Conservation (phyloP, 2,797 vertebrate genomes). For the Coregonus ussuriensis region DNA sequence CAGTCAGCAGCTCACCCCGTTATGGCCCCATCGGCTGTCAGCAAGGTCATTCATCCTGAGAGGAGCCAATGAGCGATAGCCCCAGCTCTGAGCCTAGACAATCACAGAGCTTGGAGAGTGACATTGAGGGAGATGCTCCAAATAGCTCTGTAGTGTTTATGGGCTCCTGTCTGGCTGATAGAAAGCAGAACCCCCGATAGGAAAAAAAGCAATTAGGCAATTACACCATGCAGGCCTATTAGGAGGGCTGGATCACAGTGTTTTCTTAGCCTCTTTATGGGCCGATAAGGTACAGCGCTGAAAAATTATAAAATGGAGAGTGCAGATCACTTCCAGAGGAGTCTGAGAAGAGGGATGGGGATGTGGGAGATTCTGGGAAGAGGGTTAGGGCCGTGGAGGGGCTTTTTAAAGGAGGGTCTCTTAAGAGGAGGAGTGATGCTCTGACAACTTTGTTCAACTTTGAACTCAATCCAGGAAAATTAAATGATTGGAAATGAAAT, state of each 20-base stretch:
- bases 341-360: conserved; percentile 55
- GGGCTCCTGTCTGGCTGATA: conserved; percentile 72
- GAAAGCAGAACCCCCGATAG: conserved; percentile 73
- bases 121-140: conserved; percentile 69
- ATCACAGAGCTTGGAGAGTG: conserved; percentile 55
- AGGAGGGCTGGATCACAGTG: conserved; percentile 68
- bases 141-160: conserved; percentile 69
- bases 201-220: conserved; percentile 80
- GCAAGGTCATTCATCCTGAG: conserved; percentile 68
- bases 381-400: not conserved
- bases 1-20: conserved; percentile 66
- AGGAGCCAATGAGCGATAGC: conserved; percentile 67
- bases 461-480: conserved; percentile 6
- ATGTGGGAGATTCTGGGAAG: not conserved
- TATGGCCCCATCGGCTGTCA: conserved; percentile 77
- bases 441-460: conserved; percentile 16
- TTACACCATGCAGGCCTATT: conserved; percentile 72
- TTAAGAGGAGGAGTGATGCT: conserved; percentile 6
- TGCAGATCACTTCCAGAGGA: conserved; percentile 41
- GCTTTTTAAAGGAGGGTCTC: conserved; percentile 20
- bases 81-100: conserved; percentile 53
- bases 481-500: not conserved
- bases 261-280: conserved; percentile 74
- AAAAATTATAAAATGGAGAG: conserved; percentile 46
- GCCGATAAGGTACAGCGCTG: conserved; percentile 67